Percentiles rank a stretch among this genome's conserved stretches.
Conservation (phyloP, 64 coral and sea anemone species). For the Stylophora pistillata region DNA sequence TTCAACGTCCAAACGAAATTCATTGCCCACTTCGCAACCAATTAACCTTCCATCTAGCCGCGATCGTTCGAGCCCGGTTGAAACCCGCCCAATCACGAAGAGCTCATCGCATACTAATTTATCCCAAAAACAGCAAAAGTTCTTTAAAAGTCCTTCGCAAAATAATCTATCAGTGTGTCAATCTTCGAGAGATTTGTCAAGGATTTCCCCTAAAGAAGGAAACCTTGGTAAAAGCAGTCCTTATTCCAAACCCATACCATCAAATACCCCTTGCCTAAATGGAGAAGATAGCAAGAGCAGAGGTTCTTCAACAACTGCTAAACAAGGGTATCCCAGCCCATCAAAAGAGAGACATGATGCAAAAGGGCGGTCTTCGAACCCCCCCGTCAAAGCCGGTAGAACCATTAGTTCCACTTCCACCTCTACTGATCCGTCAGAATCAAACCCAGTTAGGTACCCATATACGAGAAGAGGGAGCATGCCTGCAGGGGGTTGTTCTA, state of each 20-base stretch:
- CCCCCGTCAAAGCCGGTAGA: not conserved
- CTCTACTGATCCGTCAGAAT: not conserved
- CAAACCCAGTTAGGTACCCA: constrained; percentile 6
- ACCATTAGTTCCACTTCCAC: not conserved
- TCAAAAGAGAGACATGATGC: not conserved
- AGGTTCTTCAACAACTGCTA: not conserved
- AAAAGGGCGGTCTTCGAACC: not conserved
- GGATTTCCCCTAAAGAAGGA: not conserved
- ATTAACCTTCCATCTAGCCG: not conserved
- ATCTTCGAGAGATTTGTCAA: not conserved
- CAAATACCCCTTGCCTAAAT: not conserved
- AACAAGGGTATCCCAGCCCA: not conserved
- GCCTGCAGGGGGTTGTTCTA: not conserved
- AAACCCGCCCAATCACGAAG: not conserved
- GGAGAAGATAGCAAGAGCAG: not conserved
- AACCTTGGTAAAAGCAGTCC: not conserved
- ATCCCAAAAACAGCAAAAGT: not conserved
- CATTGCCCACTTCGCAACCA: not conserved
- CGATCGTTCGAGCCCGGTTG: not conserved
- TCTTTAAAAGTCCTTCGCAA: not conserved
- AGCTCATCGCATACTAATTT: constrained; percentile 17
- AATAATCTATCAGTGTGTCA: not conserved
- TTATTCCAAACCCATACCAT: not conserved
- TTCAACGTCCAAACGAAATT: constrained; percentile 4
- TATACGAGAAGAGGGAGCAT: constrained; percentile 23